These are phyloP conservation scores for Malacoraja senta DNA, from an alignment of 2,797 vertebrate genomes.

Conservation along the genomic window DNA sequence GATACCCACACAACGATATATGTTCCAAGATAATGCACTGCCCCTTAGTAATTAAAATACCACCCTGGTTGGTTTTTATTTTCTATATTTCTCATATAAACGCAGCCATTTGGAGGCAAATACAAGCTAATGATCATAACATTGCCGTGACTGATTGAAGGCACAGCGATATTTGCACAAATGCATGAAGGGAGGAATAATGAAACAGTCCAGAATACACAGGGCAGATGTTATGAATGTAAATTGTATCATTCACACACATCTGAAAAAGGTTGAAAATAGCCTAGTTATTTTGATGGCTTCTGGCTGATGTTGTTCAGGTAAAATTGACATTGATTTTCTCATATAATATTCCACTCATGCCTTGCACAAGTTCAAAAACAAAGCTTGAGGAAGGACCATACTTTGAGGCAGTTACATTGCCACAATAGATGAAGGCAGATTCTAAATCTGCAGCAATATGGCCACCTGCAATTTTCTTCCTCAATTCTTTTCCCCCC, in stretches of 20 bases:
- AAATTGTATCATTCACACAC: background rate
- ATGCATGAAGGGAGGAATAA: background rate
- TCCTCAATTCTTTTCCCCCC: background rate
- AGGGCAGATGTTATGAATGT: background rate
- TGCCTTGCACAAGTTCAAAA: background rate
- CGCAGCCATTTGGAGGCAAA: background rate
- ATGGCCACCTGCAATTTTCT: background rate
- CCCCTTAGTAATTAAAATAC: background rate
- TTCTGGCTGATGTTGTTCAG: background rate
- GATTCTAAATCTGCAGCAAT: background rate
- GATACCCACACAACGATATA: background rate
- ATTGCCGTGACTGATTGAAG: background rate
- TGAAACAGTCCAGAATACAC: background rate
- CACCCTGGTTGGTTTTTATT: background rate
- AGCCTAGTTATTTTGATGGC: background rate
- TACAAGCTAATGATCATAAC: slow-evolving; percentile 6
- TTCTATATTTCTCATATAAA: background rate
- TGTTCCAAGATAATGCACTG: background rate
- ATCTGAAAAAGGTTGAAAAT: background rate
- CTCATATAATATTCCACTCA: background rate
- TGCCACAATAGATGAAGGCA: background rate
- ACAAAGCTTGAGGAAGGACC: background rate
- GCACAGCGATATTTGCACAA: background rate
- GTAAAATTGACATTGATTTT: slow-evolving; percentile 12
- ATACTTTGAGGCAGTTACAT: background rate